Evolutionary conservation across 2,797 vertebrate species (phyloP).

Genomic region (Leptodactylus fallax): DNA sequence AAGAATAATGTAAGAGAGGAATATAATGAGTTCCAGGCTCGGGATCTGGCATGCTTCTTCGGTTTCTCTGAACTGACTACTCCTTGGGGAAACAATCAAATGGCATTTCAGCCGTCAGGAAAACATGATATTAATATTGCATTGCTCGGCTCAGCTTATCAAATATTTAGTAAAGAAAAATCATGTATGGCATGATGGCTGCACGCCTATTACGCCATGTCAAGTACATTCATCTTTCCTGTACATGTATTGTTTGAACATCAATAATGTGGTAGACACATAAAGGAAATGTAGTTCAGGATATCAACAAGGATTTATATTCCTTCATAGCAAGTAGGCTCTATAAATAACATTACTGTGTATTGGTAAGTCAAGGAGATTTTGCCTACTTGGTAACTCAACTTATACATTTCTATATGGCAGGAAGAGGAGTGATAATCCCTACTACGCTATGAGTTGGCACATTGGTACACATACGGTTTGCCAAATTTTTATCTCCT

Average conservation of each 20-base stretch:
- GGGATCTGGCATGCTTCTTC: slow-evolving; percentile 67
- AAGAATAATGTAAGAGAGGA: slow-evolving; percentile 64
- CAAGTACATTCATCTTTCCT: slow-evolving; percentile 30
- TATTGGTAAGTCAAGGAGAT: not conserved
- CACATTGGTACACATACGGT: not conserved
- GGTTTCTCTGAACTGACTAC: slow-evolving; percentile 57
- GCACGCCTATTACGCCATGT: slow-evolving; percentile 30
- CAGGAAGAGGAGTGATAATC: too few species aligned
- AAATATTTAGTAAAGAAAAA: slow-evolving; percentile 10
- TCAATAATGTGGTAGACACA: not conserved
- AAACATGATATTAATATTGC: slow-evolving; percentile 52
- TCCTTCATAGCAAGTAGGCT: not conserved
- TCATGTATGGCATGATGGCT: slow-evolving; percentile 19
- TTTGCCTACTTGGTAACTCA: not conserved
- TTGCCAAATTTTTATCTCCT: not conserved
- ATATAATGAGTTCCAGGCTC: slow-evolving; percentile 71
- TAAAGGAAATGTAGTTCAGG: not conserved
- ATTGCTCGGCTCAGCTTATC: slow-evolving; percentile 38
- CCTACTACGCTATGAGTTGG: not conserved
- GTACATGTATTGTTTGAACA: not conserved
- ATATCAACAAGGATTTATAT: not conserved
- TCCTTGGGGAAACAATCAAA: slow-evolving; percentile 63
- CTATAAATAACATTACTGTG: not conserved
- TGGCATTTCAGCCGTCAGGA: slow-evolving; percentile 61
- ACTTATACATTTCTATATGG: not conserved